phyloP scores from a whole-genome alignment of 2,113 vertebrate species.

The Pseudopipra pipra region DNA sequence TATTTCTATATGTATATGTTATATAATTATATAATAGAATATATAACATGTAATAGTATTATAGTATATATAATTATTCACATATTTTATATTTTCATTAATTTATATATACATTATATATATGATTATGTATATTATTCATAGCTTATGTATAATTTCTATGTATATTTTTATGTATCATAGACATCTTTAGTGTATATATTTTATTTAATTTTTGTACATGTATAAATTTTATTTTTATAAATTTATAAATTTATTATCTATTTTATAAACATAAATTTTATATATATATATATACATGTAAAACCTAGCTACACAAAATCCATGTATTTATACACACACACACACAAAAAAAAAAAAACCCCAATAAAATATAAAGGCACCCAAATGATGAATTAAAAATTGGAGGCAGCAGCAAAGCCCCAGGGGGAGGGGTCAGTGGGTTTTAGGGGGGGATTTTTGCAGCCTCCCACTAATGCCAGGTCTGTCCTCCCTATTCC shows the following conservation, averaged over 20 bases:
- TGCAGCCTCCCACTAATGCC: neutral
- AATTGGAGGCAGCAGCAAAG: neutral
- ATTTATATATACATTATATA: neutral
- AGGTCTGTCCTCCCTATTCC: neutral
- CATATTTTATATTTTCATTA: neutral
- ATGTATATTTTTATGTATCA: neutral
- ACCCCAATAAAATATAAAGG: neutral
- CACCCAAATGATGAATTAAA: neutral
- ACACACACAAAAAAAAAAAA: no score
- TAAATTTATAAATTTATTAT: no score
- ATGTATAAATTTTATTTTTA: neutral
- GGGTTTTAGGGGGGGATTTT: neutral
- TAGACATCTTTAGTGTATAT: neutral
- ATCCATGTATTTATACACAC: no score
- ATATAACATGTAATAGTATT: neutral
- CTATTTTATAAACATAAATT: neutral
- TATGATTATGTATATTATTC: neutral
- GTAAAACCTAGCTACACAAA: neutral
- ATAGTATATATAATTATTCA: neutral
- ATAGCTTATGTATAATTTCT: neutral
- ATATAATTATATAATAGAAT: neutral
- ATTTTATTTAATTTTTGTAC: neutral
- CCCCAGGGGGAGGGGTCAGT: rapidly evolving
- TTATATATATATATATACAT: no score
- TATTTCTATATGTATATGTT: no score